Evolutionary conservation across 1,140 invertebrate genomes (phyloP).

Genomic region (Sarcophaga peregrina): DNA sequence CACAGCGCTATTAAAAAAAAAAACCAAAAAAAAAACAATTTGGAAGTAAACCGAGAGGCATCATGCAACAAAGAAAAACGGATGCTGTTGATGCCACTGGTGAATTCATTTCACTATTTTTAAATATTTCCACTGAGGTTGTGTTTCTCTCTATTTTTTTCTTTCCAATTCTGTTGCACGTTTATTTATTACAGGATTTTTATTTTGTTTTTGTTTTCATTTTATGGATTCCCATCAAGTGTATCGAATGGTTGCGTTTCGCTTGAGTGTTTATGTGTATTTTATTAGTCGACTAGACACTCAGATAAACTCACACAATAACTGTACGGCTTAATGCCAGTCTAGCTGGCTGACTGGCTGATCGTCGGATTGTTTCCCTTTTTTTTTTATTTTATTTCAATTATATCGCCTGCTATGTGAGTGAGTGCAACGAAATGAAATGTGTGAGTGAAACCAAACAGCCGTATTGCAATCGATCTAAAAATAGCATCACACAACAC

Average conservation of each 20-base stretch:
- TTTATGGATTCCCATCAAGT: not conserved
- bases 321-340: too few relatives aligned
- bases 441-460: too few relatives aligned
- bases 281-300: too few relatives aligned
- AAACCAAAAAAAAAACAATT: not conserved
- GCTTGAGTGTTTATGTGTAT: too few relatives aligned
- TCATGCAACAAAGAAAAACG: not conserved
- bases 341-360: too few relatives aligned
- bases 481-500: too few relatives aligned
- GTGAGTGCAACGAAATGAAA: too few relatives aligned
- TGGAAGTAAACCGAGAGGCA: not conserved
- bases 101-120: conserved; percentile 28
- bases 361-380: too few relatives aligned
- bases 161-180: not conserved
- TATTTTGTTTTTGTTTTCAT: conserved; percentile 9
- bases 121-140: conserved; percentile 26
- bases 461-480: too few relatives aligned
- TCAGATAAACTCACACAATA: too few relatives aligned
- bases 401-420: too few relatives aligned
- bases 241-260: not conserved
- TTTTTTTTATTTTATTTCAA: too few relatives aligned
- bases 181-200: not conserved
- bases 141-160: not conserved
- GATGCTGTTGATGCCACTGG: not conserved
- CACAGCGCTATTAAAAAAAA: not conserved